Conservation (phyloP, 2,888 invertebrate genomes). For the Lathronympha strigana region DNA sequence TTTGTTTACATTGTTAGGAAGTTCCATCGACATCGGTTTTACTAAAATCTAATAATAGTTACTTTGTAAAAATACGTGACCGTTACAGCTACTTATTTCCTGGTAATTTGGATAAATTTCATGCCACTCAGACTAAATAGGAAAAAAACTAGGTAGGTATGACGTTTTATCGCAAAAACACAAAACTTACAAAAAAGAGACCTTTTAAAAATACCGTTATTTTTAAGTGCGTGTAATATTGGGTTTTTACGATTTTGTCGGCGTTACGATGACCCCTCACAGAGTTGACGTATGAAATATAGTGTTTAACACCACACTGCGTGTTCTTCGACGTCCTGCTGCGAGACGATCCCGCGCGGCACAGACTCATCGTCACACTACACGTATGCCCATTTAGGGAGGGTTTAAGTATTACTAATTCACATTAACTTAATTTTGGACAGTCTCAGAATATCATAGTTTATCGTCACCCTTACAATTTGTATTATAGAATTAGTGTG, state of each 20-base stretch:
- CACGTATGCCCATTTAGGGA: constrained; percentile 27
- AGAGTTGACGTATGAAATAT: constrained; percentile 75
- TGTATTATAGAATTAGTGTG: constrained; percentile 7
- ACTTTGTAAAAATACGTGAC: too few relatives aligned
- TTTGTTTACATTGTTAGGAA: too few relatives aligned
- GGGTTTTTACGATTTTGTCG: constrained; percentile 67
- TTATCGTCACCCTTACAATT: constrained; percentile 19
- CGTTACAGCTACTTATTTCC: neutral
- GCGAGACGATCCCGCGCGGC: constrained; percentile 48
- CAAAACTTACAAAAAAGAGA: constrained; percentile 28
- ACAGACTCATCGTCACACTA: constrained; percentile 48
- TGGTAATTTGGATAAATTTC: neutral
- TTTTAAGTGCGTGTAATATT: constrained; percentile 57
- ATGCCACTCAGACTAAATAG: neutral
- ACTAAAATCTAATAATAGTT: too few relatives aligned
- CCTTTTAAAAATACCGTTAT: constrained; percentile 21
- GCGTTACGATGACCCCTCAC: constrained; percentile 65
- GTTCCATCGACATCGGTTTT: too few relatives aligned
- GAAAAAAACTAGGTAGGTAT: neutral
- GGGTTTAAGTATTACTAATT: neutral
- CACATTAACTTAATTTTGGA: neutral
- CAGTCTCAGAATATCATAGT: neutral
- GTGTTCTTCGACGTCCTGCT: constrained; percentile 60
- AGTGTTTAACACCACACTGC: constrained; percentile 78
- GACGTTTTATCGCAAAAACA: constrained; percentile 8